Conservation (phyloP, 2,888 invertebrate genomes). For the Heliconius hortense region DNA sequence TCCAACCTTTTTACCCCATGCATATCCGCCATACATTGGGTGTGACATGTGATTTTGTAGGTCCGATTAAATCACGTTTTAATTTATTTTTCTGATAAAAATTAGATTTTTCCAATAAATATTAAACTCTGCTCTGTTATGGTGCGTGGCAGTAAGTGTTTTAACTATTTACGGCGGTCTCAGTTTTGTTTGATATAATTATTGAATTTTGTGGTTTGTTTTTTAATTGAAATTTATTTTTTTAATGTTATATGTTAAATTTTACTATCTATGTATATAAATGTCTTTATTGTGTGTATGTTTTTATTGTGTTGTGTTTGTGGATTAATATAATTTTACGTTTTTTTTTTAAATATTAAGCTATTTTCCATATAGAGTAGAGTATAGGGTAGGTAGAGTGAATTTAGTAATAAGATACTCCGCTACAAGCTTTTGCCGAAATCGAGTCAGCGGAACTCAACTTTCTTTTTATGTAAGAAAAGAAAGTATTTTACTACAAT, state of each 20-base stretch:
- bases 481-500: too few relatives aligned
- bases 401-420: not conserved
- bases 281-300: not conserved
- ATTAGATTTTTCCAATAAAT: slow-evolving; percentile 20
- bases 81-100: slow-evolving; percentile 14
- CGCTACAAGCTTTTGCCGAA: not conserved
- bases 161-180: not conserved
- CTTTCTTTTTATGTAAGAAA: too few relatives aligned
- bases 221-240: not conserved
- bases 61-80: slow-evolving; percentile 25
- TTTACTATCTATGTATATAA: not conserved
- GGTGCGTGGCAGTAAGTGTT: slow-evolving; percentile 23
- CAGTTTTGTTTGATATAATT: not conserved
- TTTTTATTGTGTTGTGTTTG: not conserved
- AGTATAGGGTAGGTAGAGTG: too few relatives aligned
- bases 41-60: slow-evolving; percentile 26
- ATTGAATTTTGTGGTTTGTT: not conserved
- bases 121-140: slow-evolving; percentile 16
- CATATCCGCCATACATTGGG: slow-evolving; percentile 3
- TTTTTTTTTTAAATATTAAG: too few relatives aligned
- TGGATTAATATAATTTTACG: too few relatives aligned
- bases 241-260: not conserved
- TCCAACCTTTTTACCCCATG: not conserved
- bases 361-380: too few relatives aligned
- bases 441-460: too few relatives aligned